Conservation (phyloP, 2,797 vertebrate species). For the Tamandua tetradactyla region DNA sequence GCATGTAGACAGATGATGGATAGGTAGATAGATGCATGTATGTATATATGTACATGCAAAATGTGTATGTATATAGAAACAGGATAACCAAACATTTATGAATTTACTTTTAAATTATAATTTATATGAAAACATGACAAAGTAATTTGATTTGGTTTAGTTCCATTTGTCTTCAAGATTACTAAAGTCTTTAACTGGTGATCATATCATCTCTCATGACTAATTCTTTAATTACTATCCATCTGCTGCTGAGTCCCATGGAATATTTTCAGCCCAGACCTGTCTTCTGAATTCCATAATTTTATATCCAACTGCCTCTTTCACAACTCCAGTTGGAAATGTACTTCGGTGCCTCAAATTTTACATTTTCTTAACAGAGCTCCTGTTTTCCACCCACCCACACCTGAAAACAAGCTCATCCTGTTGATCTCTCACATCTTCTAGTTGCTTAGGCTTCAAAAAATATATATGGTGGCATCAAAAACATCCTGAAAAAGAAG, state of each 20-base stretch:
- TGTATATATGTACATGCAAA: not conserved
- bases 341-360: not conserved
- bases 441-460: not conserved
- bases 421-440: not conserved
- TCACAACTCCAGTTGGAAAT: not conserved
- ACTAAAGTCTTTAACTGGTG: not conserved
- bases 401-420: not conserved
- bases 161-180: not conserved
- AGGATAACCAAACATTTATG: not conserved
- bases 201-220: not conserved
- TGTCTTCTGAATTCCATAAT: not conserved
- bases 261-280: not conserved
- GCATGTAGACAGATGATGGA: not conserved
- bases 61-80: not conserved
- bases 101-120: not conserved
- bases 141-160: not conserved
- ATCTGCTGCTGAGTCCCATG: not conserved
- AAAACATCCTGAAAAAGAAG: too few species aligned
- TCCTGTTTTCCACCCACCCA: not conserved
- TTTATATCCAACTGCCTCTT: not conserved
- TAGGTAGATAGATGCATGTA: accelerated
- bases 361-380: not conserved
- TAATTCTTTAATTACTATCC: not conserved
- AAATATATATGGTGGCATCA: not conserved
- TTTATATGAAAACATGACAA: not conserved